Evolutionary conservation across 2,888 invertebrate species (phyloP), one percentile per base, ranked within the genome.

Genomic region (Zhengitettix transpicula): DNA sequence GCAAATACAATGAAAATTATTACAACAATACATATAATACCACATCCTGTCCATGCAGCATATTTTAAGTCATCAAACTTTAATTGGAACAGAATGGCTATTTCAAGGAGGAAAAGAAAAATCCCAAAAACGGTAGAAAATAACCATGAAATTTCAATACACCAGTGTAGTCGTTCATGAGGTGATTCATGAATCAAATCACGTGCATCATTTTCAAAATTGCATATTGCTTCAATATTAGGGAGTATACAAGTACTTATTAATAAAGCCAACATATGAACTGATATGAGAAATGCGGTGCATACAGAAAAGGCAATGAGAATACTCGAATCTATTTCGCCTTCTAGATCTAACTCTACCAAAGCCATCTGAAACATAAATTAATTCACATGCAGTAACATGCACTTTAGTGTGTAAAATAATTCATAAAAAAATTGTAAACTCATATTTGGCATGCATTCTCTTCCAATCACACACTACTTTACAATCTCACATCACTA

Each of bases 221-320:
- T 93, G 66, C 94, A 92, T 8, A 96, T 88, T 0, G 97, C 94
- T 74, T 99, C 98, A 63, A 99, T 91, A 72, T 98, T 94, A n/a
- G 98, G 98, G 65, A 99, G 78, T 66, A 99, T 97, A 73, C 98
- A 99, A 0, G 98, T 99, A 70, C 95, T 95, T 72, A 99, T 99
- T 98, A 99, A 98, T 40, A 99, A 78, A 0, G 98, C 98, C 64
- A 99, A 75, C 85, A 99, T 89, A 74, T 99, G 98, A 1, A 99
- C 96, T 0, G 97, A 93, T 3, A 98, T 97, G 41, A 99, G 79
- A 0, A 98, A 78, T 0, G 96, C 95, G 41, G 98, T 98, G 70
- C 94, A 94, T 1, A 96, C 83, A 40, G 94, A 93, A 73, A 97
- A 96, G 0, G 92, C 87, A 44, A 97, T 86, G 58, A 98, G 76